Evolutionary conservation across 2,797 vertebrate genomes (phyloP).

Genomic region (Fratercula arctica): DNA sequence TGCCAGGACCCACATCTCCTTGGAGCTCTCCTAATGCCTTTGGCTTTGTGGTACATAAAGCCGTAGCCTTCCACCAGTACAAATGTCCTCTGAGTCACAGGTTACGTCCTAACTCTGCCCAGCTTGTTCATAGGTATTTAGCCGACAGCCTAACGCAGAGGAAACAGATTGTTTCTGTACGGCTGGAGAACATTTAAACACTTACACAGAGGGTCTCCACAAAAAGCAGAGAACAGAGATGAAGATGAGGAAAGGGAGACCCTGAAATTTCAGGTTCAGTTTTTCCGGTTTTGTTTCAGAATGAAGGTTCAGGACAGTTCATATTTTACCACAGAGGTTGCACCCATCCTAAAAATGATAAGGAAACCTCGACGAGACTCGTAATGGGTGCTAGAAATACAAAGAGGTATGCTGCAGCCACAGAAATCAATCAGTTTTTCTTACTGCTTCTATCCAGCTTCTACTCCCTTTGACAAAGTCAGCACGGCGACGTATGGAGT

Average conservation of each 20-base stretch:
- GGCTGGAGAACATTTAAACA: not conserved
- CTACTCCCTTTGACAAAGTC: not conserved
- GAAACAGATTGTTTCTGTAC: not conserved
- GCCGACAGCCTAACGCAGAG: not conserved
- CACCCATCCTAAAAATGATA: not conserved
- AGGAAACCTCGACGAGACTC: not conserved
- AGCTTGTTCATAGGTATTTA: not conserved
- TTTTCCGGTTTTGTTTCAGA: not conserved
- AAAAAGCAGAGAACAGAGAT: not conserved
- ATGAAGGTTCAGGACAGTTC: not conserved
- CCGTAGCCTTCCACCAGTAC: not conserved
- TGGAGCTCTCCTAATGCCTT: not conserved
- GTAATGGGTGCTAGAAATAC: not conserved
- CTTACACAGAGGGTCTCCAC: not conserved
- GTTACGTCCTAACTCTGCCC: not conserved
- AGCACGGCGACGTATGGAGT: not conserved
- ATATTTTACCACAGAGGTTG: not conserved
- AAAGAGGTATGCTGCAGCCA: not conserved
- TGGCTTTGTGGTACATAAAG: not conserved
- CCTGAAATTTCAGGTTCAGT: not conserved
- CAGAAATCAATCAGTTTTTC: not conserved
- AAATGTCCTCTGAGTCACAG: not conserved
- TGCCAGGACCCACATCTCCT: not conserved
- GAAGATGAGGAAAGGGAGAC: not conserved
- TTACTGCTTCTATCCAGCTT: not conserved